phyloP scores from a whole-genome alignment of 2,113 vertebrate species.

The Actenoides lindsayi region DNA sequence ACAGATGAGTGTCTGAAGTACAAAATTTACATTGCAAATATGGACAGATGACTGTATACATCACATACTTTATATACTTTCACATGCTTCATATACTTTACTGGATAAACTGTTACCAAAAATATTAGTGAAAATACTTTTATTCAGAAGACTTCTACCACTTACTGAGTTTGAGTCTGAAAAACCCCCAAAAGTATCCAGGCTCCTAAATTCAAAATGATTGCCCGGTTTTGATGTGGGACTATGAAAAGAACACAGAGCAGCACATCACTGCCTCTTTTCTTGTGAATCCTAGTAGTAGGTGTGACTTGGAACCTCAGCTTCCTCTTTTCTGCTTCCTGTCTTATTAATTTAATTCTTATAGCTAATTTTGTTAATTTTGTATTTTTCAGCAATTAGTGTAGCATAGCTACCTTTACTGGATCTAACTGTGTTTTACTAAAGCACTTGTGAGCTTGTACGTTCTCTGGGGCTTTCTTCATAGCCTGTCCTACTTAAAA shows the following conservation, averaged over 20 bases:
- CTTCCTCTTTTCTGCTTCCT: not conserved
- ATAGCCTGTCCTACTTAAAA: not conserved
- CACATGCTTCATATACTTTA: not conserved
- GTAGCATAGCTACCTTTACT: not conserved
- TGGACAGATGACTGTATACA: not conserved
- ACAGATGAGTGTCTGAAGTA: not conserved
- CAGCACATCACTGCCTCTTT: not conserved
- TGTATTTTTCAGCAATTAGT: not conserved
- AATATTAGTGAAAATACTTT: not conserved
- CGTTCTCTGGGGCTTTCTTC: not conserved
- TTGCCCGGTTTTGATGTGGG: not conserved
- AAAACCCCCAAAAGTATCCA: not conserved
- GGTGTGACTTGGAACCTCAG: not conserved
- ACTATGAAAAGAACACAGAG: not conserved
- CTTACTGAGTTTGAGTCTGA: not conserved
- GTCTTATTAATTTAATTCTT: not conserved
- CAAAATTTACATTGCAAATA: not conserved
- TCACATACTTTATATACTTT: not conserved
- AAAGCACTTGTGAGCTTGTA: not conserved
- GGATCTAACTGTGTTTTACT: not conserved
- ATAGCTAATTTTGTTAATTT: not conserved
- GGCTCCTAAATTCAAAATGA: not conserved
- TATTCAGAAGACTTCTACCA: not conserved
- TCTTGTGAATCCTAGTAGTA: not conserved
- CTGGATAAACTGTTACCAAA: not conserved